These are phyloP conservation scores for Hemistola chrysoprasaria DNA, from an alignment of 2,888 invertebrate species.

Conservation along the genomic window DNA sequence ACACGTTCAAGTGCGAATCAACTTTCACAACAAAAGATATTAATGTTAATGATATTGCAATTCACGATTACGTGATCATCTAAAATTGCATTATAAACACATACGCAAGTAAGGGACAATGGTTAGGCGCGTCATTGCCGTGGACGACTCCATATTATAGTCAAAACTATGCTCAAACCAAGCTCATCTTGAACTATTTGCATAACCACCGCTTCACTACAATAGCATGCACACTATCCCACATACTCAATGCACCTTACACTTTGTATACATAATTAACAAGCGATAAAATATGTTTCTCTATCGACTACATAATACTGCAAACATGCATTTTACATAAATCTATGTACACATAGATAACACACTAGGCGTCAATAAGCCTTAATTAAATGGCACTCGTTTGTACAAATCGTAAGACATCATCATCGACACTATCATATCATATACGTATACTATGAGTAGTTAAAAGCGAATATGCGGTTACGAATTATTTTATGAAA, in stretches of 20 bases:
- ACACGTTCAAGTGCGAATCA: too few species aligned
- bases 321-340: constrained; percentile 61
- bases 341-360: constrained; percentile 69
- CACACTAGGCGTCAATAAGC: constrained; percentile 38
- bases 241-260: constrained; percentile 28
- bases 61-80: too few species aligned
- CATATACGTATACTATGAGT: constrained; percentile 12
- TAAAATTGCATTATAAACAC: too few species aligned
- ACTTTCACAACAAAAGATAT: too few species aligned
- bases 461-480: constrained; percentile 32
- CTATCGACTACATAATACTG: constrained; percentile 66
- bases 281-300: constrained; percentile 43
- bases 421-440: constrained; percentile 18
- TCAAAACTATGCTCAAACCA: too few species aligned
- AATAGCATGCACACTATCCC: constrained; percentile 2
- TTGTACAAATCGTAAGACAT: constrained; percentile 30
- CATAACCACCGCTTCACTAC: constrained; percentile 8
- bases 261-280: constrained; percentile 31
- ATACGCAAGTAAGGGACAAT: too few species aligned
- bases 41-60: too few species aligned
- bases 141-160: too few species aligned
- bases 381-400: constrained; percentile 46
- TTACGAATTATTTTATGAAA: constrained; percentile 28
- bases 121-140: too few species aligned
- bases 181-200: not conserved